Base-by-base conservation (phyloP, 2,888 invertebrate species). In the Cataglyphis rosenhaueri region DNA sequence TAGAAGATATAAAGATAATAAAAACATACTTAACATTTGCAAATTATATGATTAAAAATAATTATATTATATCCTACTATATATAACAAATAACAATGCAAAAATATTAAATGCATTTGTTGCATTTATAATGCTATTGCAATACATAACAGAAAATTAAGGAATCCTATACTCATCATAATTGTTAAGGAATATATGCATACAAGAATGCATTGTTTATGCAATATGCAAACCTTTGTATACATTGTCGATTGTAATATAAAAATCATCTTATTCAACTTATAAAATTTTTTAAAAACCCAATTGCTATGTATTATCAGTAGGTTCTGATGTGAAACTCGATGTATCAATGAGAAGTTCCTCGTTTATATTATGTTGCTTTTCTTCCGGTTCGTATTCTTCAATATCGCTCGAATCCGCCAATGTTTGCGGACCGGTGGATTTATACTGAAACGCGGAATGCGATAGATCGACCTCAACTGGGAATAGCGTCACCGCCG, bases 391-490 rank as follows among this genome's bases (percentile, higher is more conserved):
- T 25, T 88, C 88, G 32, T 82, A 86, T 35, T 89, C 87, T 21
- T 90, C 90, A 18, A 87, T 65, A 35, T 93, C 92, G 1, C 91
- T 92, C 8, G 25, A 64, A n/a, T 93, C 92, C 25, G 87, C 81
- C 18, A 91, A 83, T 9, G 88, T 83, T 65, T 93, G 92, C 6
- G 92, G 87, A 8, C 92, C 93, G 0, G 96, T 96, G 2, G 96
- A 96, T 94, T 98, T 97, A 92, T 98, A 99, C 90, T 98, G 98
- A 94, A 99, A 99, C 32, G 98, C 98, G 79, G 97, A 98, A 89
- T 98, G 97, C 0, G 98, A 97, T 9, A 99, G 95, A 94, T 99
- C 99, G 21, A 99, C 98, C 95, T 99, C 99, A 0, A 99, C 98
- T 0, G 99, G 99, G 94, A 99, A 99, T 1, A 99, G 95, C 0